Percentiles rank a stretch among this genome's conserved stretches.
These are phyloP conservation scores for Heteropelma amictum DNA, from an alignment of 2,888 invertebrate genomes.

Conservation along the genomic window DNA sequence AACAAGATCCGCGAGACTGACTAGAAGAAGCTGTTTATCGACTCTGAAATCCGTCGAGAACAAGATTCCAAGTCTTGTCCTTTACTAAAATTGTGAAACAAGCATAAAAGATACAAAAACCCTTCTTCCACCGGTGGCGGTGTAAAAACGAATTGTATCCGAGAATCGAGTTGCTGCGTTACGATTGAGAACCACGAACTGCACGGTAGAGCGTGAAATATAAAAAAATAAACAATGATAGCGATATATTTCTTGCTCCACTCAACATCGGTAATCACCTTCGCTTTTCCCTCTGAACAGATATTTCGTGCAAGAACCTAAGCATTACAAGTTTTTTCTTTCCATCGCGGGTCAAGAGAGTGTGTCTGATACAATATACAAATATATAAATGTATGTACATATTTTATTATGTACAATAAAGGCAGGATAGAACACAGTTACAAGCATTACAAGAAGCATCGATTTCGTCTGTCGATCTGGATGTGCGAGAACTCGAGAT, in stretches of 20 bases:
- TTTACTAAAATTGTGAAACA: too few species aligned
- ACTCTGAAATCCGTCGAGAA: constrained; percentile 7
- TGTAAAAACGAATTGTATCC: neutral
- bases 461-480: constrained; percentile 15
- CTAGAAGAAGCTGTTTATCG: neutral
- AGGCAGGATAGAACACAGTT: too few species aligned
- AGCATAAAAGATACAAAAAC: too few species aligned
- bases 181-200: constrained; percentile 12
- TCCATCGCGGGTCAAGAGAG: neutral
- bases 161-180: constrained; percentile 10
- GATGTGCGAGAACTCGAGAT: neutral
- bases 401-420: too few species aligned
- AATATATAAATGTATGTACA: too few species aligned
- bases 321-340: constrained; percentile 20
- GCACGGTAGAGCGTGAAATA: constrained; percentile 4
- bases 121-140: too few species aligned
- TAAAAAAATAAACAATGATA: constrained; percentile 15
- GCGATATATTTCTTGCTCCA: constrained; percentile 20
- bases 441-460: neutral
- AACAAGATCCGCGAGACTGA: neutral
- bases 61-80: too few species aligned
- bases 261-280: constrained; percentile 35
- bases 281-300: constrained; percentile 6
- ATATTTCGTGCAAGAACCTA: neutral
- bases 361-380: too few species aligned